Evolutionary conservation across 2,113 vertebrate species (phyloP).

Genomic region (Climacteris rufus): DNA sequence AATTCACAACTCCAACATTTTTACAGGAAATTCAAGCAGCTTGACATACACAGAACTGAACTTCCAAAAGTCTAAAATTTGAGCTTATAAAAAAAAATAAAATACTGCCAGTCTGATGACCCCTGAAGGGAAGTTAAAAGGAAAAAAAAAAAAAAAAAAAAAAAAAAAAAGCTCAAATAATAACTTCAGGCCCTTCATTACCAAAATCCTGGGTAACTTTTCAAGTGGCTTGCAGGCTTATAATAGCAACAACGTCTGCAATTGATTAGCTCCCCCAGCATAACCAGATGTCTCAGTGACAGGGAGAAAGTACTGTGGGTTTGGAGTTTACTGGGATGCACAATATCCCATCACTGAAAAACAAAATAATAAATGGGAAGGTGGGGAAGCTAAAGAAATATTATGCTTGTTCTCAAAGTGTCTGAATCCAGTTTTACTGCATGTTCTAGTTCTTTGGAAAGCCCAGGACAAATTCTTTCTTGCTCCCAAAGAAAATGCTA

Average conservation of each 20-base stretch:
- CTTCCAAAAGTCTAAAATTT: neutral
- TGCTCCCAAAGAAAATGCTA: neutral
- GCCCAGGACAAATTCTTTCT: neutral
- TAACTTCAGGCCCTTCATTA: constrained; percentile 62
- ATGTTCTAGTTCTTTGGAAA: neutral
- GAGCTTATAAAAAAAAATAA: neutral
- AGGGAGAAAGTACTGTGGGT: neutral
- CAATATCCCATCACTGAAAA: neutral
- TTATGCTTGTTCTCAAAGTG: neutral
- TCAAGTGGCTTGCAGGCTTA: constrained; percentile 38
- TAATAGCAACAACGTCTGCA: constrained; percentile 27
- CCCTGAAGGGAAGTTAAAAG: constrained; percentile 36
- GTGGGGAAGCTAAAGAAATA: neutral
- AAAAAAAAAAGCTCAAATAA: constrained; percentile 13
- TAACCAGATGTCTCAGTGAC: neutral
- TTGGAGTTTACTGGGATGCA: neutral
- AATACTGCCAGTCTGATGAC: constrained; percentile 26
- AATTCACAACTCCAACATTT: constrained; percentile 1
- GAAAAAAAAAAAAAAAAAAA: neutral
- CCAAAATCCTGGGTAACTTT: constrained; percentile 43
- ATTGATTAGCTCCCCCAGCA: constrained; percentile 23
- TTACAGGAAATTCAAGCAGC: neutral
- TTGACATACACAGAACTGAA: neutral
- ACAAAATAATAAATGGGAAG: neutral
- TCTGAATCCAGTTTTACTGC: neutral